Conservation (phyloP, 2,113 vertebrate species). For the Drymodes brunneopygia region DNA sequence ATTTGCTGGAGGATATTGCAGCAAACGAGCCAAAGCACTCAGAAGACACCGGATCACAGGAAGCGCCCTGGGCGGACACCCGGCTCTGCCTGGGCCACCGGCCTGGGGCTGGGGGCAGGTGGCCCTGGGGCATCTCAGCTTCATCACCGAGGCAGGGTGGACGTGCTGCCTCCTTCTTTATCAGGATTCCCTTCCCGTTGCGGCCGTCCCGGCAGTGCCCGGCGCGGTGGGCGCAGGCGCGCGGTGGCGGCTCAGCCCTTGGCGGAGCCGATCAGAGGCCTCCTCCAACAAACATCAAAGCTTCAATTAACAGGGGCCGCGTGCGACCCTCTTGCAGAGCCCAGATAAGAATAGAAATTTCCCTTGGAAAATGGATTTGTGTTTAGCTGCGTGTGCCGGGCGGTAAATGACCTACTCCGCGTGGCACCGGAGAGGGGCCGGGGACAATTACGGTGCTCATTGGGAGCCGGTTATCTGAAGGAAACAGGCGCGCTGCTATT, state of each 20-base stretch:
- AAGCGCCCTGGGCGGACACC: accelerated
- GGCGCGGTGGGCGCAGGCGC: not conserved
- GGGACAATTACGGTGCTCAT: slow-evolving; percentile 74
- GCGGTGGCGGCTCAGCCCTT: not conserved
- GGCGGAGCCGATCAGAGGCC: slow-evolving; percentile 61
- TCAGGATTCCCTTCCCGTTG: not conserved
- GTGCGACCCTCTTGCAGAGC: slow-evolving; percentile 75
- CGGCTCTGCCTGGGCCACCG: accelerated
- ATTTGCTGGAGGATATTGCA: slow-evolving; percentile 78
- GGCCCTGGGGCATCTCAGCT: not conserved
- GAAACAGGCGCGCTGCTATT: slow-evolving; percentile 69
- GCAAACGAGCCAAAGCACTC: slow-evolving; percentile 63
- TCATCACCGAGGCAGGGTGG: not conserved
- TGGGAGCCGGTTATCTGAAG: slow-evolving; percentile 75
- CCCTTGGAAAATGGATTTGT: slow-evolving; percentile 76
- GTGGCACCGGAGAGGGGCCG: slow-evolving; percentile 53
- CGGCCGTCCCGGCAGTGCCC: not conserved
- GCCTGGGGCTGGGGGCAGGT: not conserved
- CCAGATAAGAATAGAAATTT: slow-evolving; percentile 80
- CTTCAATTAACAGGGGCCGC: slow-evolving; percentile 73
- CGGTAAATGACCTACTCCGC: slow-evolving; percentile 71
- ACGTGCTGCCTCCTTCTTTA: accelerated
- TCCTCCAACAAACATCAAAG: slow-evolving; percentile 71
- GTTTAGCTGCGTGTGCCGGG: slow-evolving; percentile 68
- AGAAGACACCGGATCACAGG: not conserved